phyloP scores from a whole-genome alignment of 2,113 vertebrate genomes.

The Xiphophorus hellerii region DNA sequence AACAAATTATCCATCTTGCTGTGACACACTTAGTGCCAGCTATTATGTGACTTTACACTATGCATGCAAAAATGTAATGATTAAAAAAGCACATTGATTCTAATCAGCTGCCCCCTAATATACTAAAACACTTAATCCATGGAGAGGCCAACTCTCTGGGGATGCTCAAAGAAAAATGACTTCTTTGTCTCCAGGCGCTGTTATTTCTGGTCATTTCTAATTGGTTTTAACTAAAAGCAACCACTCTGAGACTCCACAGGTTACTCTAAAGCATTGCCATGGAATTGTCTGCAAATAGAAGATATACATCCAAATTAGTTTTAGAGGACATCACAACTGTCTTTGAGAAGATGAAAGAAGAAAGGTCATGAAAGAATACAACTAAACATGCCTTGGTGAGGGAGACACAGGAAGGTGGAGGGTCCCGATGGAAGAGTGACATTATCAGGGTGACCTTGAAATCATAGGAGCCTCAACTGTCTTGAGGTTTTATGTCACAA shows the following conservation, averaged over 20 bases:
- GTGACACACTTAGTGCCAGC: conserved; percentile 83
- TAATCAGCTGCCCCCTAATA: conserved; percentile 86
- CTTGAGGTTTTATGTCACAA: conserved; percentile 47
- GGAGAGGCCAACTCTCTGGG: conserved; percentile 82
- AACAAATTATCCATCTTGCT: conserved; percentile 67
- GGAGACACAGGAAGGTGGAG: conserved; percentile 36
- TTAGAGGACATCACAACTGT: conserved; percentile 82
- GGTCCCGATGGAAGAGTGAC: conserved; percentile 43
- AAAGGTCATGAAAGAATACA: conserved; percentile 61
- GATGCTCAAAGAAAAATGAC: conserved; percentile 85
- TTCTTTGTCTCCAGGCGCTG: conserved; percentile 85
- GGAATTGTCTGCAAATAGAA: conserved; percentile 83
- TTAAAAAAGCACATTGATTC: conserved; percentile 84
- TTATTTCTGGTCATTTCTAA: conserved; percentile 90
- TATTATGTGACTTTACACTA: conserved; percentile 78
- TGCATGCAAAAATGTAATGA: conserved; percentile 80
- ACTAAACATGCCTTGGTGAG: conserved; percentile 35
- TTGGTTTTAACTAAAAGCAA: conserved; percentile 88
- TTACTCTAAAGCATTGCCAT: conserved; percentile 79
- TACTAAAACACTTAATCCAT: conserved; percentile 86
- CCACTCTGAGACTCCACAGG: conserved; percentile 82
- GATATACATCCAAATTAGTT: conserved; percentile 84
- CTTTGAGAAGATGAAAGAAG: conserved; percentile 71
- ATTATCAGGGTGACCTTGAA: conserved; percentile 65
- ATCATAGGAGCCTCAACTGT: conserved; percentile 46